Conservation (phyloP, 2,888 invertebrate species). For the Allolobophora icterica region DNA sequence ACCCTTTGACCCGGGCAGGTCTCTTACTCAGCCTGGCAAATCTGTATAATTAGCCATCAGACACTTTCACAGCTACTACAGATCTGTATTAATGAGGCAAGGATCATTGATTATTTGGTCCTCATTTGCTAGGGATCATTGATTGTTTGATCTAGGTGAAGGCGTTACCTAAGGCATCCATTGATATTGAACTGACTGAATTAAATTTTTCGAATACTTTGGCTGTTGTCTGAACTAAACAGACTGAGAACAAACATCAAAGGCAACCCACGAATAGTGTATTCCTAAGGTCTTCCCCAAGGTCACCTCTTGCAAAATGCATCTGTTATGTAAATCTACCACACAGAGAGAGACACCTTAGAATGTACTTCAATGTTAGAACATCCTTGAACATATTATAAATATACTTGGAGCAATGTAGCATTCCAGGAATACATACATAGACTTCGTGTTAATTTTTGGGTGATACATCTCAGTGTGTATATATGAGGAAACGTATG, state of each 20-base stretch:
- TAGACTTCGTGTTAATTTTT: no score
- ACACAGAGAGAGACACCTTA: not conserved
- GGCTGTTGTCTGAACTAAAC: not conserved
- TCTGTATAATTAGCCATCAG: not conserved
- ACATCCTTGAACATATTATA: no score
- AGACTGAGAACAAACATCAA: not conserved
- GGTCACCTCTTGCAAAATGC: not conserved
- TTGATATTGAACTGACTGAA: not conserved
- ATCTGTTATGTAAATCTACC: not conserved
- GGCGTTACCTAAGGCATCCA: not conserved
- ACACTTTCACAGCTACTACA: not conserved
- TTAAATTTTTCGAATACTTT: not conserved
- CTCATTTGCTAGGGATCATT: slow-evolving; percentile 10
- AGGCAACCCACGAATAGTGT: not conserved
- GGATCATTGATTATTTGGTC: slow-evolving; percentile 17
- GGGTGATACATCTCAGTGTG: no score
- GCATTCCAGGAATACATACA: no score
- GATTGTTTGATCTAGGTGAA: not conserved
- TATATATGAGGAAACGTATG: no score
- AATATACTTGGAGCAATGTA: no score
- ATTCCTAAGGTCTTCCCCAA: not conserved
- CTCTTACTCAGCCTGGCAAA: not conserved
- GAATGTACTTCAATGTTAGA: not conserved
- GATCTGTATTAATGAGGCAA: not conserved
- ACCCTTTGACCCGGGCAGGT: not conserved